Percentiles rank a stretch among this genome's conserved stretches.
Evolutionary conservation across 1,140 invertebrate species (phyloP).

Genomic region (Lineus longissimus): DNA sequence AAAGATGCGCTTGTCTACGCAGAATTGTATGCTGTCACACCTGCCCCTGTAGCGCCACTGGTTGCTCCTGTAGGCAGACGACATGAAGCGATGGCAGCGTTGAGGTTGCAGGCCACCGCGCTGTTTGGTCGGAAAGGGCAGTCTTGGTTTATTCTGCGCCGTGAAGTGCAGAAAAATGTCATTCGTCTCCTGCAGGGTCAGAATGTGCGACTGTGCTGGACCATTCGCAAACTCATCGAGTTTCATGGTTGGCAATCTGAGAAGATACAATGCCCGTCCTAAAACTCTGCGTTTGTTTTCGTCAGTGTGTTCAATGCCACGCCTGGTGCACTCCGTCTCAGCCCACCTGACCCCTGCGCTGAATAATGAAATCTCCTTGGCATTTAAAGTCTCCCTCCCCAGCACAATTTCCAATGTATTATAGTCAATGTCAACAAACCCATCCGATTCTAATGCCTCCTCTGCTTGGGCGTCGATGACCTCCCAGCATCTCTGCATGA

Average conservation of each 20-base stretch:
- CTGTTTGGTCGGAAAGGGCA: constrained; percentile 76
- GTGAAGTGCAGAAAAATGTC: constrained; percentile 78
- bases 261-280: constrained; percentile 66
- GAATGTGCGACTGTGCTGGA: constrained; percentile 66
- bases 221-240: constrained; percentile 80
- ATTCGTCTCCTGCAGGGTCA: constrained; percentile 73
- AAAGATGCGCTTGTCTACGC: constrained; percentile 76
- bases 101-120: constrained; percentile 83
- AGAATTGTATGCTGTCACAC: constrained; percentile 80
- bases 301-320: constrained; percentile 64
- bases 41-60: constrained; percentile 89
- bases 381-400: constrained; percentile 75
- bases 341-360: constrained; percentile 69
- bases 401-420: constrained; percentile 75
- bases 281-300: constrained; percentile 70
- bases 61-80: constrained; percentile 91
- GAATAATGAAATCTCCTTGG: constrained; percentile 76
- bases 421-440: constrained; percentile 81
- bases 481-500: constrained; percentile 78
- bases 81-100: constrained; percentile 89
- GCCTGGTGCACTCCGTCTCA: constrained; percentile 70
- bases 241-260: constrained; percentile 80
- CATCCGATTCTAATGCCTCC: constrained; percentile 77
- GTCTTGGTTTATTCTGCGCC: constrained; percentile 68
- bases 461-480: constrained; percentile 84